Percentiles rank a stretch among this genome's conserved stretches.
Evolutionary conservation across 2,113 vertebrate genomes (phyloP).

Genomic region (Sinocyclocheilus anshuiensis): DNA sequence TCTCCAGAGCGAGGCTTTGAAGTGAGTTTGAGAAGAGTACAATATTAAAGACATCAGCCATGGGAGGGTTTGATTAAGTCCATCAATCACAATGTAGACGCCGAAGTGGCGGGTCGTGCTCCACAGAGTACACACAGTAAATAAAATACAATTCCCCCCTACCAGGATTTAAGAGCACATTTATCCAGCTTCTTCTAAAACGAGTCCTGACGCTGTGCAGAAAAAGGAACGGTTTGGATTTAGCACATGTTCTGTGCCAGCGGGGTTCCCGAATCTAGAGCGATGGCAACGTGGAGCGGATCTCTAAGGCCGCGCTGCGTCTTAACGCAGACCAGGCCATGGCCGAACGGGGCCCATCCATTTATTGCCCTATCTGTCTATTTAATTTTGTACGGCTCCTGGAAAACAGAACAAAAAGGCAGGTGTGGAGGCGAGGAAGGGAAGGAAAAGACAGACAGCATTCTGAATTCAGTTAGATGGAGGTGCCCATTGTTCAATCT

Average conservation of each 20-base stretch:
- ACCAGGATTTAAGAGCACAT: constrained; percentile 61
- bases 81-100: constrained; percentile 70
- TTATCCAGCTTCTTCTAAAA: constrained; percentile 56
- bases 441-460: constrained; percentile 25
- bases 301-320: constrained; percentile 15
- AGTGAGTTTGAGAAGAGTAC: constrained; percentile 35
- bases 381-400: constrained; percentile 41
- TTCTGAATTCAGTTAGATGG: constrained; percentile 25
- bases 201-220: constrained; percentile 43
- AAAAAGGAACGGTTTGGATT: constrained; percentile 51
- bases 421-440: background rate
- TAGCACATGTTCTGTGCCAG: constrained; percentile 40
- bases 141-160: constrained; percentile 50
- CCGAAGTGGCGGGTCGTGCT: constrained; percentile 36
- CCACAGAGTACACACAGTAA: constrained; percentile 45
- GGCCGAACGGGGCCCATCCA: constrained; percentile 7
- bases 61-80: constrained; percentile 71
- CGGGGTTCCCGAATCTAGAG: constrained; percentile 33
- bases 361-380: constrained; percentile 49
- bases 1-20: too few species aligned
- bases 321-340: constrained; percentile 50
- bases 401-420: constrained; percentile 4
- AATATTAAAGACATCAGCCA: constrained; percentile 61
- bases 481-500: constrained; percentile 16
- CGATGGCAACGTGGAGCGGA: constrained; percentile 28